Conservation (phyloP, 2,113 vertebrate species). For the Oncorhynchus clarkii region DNA sequence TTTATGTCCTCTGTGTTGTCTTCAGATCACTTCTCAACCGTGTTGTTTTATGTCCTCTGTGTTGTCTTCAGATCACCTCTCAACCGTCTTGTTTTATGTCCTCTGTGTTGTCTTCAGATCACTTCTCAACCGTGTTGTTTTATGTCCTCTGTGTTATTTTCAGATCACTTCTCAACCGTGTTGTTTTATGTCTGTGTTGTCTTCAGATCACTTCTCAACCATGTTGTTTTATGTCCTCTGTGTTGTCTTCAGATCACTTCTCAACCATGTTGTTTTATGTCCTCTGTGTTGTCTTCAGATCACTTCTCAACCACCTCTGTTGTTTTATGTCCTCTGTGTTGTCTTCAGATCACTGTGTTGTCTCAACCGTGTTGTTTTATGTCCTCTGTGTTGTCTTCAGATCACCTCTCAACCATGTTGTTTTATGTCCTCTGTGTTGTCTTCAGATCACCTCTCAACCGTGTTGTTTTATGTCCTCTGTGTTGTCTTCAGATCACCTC, state of each 20-base stretch:
- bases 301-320: too few relatives aligned
- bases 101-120: conserved; percentile 71
- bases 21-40: conserved; percentile 71
- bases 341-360: too few relatives aligned
- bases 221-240: background rate
- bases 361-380: background rate
- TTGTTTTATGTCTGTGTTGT: background rate
- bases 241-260: conserved; percentile 71
- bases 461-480: background rate
- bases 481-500: background rate
- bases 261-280: too few relatives aligned
- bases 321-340: too few relatives aligned
- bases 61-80: conserved; percentile 71
- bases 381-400: conserved; percentile 55
- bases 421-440: too few relatives aligned
- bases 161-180: conserved; percentile 71
- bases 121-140: too few relatives aligned
- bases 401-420: conserved; percentile 55
- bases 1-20: background rate
- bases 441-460: too few relatives aligned
- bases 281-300: too few relatives aligned
- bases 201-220: conserved; percentile 35
- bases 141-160: background rate
- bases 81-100: background rate
- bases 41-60: background rate